Percentiles rank a stretch among this genome's conserved stretches.
Evolutionary conservation across 2,888 invertebrate species (phyloP).

Genomic region (Drosophila ustulata): DNA sequence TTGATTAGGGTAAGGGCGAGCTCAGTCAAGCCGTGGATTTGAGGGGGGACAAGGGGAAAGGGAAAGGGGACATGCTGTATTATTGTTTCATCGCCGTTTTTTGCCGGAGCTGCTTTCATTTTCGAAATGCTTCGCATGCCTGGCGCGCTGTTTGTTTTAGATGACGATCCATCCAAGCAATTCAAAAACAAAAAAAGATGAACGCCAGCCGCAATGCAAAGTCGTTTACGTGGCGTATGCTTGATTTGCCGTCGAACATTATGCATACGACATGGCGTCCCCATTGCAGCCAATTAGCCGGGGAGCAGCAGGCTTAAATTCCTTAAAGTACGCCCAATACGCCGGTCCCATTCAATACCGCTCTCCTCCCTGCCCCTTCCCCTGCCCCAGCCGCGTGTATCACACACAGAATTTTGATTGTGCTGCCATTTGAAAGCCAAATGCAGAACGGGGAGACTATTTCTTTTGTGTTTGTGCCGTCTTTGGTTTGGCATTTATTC

Average conservation of each 20-base stretch:
- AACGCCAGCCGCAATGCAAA: slow-evolving; percentile 49
- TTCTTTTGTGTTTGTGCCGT: slow-evolving; percentile 40
- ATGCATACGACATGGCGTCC: slow-evolving; percentile 61
- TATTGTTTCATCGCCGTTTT: slow-evolving; percentile 36
- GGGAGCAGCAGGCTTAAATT: slow-evolving; percentile 38
- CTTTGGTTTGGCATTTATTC: slow-evolving; percentile 39
- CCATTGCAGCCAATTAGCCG: slow-evolving; percentile 69
- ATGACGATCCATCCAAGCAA: slow-evolving; percentile 44
- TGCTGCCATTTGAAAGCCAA: slow-evolving; percentile 37
- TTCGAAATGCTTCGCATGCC: slow-evolving; percentile 59
- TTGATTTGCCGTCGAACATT: slow-evolving; percentile 71
- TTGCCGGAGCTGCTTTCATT: slow-evolving; percentile 31
- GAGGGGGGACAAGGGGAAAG: neutral
- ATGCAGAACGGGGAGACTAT: slow-evolving; percentile 24
- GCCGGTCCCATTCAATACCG: neutral
- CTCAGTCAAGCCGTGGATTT: neutral
- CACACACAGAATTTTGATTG: slow-evolving; percentile 78
- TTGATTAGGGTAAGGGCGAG: neutral
- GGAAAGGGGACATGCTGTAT: slow-evolving; percentile 2
- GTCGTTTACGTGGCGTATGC: slow-evolving; percentile 67
- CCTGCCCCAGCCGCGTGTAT: slow-evolving; percentile 40
- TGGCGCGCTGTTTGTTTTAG: slow-evolving; percentile 45
- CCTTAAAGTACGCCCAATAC: slow-evolving; percentile 53
- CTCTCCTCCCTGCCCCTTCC: neutral
- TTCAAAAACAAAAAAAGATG: slow-evolving; percentile 35